These are phyloP conservation scores for Pangasius macronema DNA, from an alignment of 2,797 vertebrate species.

Conservation along the genomic window DNA sequence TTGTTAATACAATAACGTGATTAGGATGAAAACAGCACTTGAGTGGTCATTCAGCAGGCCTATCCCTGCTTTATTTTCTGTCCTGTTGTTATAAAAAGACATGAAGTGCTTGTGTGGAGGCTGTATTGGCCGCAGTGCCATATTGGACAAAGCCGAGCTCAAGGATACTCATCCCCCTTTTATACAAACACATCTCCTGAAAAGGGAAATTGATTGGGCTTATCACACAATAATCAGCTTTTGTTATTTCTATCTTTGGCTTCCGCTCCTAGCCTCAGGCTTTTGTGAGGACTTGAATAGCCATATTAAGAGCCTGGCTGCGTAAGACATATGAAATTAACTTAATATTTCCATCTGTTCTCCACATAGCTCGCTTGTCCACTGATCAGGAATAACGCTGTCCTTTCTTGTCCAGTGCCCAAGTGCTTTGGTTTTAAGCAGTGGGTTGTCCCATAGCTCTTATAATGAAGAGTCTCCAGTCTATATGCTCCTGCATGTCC, in stretches of 20 bases:
- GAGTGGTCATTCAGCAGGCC: constrained; percentile 17
- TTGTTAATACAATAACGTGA: constrained; percentile 39
- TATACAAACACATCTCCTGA: constrained; percentile 5
- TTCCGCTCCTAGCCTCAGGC: constrained; percentile 14
- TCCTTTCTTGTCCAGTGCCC: constrained; percentile 7
- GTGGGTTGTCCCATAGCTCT: not conserved
- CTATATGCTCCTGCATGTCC: constrained; percentile 21
- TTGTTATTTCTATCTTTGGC: constrained; percentile 42
- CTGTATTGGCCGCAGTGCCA: not conserved
- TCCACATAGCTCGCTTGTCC: not conserved
- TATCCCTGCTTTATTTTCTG: not conserved
- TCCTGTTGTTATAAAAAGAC: not conserved
- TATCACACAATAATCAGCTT: constrained; percentile 45
- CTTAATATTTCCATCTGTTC: constrained; percentile 18
- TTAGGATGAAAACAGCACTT: constrained; percentile 43
- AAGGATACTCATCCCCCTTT: constrained; percentile 24
- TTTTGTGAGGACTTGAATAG: constrained; percentile 34
- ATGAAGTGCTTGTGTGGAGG: not conserved
- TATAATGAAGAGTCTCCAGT: not conserved
- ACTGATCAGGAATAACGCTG: constrained; percentile 16
- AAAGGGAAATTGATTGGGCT: constrained; percentile 43
- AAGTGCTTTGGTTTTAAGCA: not conserved
- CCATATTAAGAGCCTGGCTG: constrained; percentile 36
- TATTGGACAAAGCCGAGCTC: constrained; percentile 4
- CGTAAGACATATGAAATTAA: constrained; percentile 28